phyloP scores from a whole-genome alignment of 2,888 invertebrate species.

The Torymus texanus region DNA sequence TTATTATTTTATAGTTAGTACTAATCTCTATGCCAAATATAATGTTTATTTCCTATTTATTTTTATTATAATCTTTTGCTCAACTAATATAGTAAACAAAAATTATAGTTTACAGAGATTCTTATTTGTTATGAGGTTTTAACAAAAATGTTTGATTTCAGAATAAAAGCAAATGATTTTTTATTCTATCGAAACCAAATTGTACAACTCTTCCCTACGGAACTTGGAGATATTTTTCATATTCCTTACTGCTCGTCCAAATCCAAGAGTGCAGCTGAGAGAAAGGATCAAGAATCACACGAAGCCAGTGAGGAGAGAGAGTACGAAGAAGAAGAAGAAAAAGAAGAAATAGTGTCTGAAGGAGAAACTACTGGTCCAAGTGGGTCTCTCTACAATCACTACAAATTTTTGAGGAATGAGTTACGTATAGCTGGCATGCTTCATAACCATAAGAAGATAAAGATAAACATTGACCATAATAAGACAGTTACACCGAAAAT shows the following conservation, averaged over 20 bases:
- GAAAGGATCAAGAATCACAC: background rate
- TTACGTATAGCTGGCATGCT: background rate
- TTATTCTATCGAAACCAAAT: background rate
- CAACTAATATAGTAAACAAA: no score
- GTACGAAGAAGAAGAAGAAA: background rate
- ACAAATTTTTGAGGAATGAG: background rate
- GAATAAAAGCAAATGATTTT: background rate
- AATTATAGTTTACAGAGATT: no score
- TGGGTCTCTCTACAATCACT: background rate
- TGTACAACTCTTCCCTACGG: background rate
- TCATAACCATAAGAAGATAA: background rate
- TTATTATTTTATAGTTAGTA: background rate
- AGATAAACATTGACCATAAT: background rate
- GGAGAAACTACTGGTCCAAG: constrained; percentile 5
- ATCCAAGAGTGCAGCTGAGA: background rate
- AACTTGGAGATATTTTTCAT: background rate
- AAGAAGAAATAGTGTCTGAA: background rate
- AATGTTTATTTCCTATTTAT: no score
- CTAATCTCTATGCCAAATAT: no score
- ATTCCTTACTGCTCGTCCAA: background rate
- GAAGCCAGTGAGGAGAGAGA: background rate
- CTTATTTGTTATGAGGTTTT: background rate
- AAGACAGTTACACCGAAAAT: background rate
- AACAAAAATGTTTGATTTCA: background rate
- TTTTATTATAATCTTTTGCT: background rate